Conservation (phyloP, 2,888 invertebrate genomes). For the Yponomeuta cagnagella region DNA sequence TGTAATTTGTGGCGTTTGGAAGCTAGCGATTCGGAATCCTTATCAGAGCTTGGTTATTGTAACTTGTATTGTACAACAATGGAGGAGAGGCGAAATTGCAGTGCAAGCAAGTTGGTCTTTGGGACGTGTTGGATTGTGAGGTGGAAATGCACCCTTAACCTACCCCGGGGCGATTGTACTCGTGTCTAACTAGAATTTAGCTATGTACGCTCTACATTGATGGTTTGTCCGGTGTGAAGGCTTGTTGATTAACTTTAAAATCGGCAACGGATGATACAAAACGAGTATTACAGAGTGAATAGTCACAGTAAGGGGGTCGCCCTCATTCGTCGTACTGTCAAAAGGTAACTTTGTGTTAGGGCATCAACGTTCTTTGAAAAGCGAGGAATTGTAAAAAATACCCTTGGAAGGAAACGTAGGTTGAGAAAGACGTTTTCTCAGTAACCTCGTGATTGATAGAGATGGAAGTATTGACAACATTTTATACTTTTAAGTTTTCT, state of each 20-base stretch:
- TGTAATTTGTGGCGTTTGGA: neutral
- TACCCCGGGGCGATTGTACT: slow-evolving; percentile 45
- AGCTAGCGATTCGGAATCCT: neutral
- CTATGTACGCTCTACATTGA: slow-evolving; percentile 33
- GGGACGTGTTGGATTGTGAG: slow-evolving; percentile 22
- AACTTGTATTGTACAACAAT: neutral
- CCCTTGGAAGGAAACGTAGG: neutral
- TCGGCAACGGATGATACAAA: slow-evolving; percentile 24
- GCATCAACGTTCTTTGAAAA: neutral
- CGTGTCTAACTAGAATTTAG: slow-evolving; percentile 20
- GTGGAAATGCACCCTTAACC: slow-evolving; percentile 67
- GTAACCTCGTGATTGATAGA: neutral
- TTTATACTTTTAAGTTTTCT: too few species aligned
- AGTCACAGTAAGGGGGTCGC: slow-evolving; percentile 37
- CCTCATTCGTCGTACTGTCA: slow-evolving; percentile 56
- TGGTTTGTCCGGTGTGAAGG: slow-evolving; percentile 19
- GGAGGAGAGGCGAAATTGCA: neutral
- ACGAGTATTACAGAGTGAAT: slow-evolving; percentile 6
- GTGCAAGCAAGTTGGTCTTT: neutral
- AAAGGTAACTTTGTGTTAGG: slow-evolving; percentile 35
- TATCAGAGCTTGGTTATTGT: neutral
- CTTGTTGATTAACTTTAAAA: neutral
- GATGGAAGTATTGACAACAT: neutral
- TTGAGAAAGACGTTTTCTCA: neutral
- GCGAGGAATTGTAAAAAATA: neutral